A percentile compares a stretch with the other conserved stretches of the same genome.
Evolutionary conservation across 2,888 invertebrate genomes (phyloP).

Genomic region (Oconnorella tubifera): DNA sequence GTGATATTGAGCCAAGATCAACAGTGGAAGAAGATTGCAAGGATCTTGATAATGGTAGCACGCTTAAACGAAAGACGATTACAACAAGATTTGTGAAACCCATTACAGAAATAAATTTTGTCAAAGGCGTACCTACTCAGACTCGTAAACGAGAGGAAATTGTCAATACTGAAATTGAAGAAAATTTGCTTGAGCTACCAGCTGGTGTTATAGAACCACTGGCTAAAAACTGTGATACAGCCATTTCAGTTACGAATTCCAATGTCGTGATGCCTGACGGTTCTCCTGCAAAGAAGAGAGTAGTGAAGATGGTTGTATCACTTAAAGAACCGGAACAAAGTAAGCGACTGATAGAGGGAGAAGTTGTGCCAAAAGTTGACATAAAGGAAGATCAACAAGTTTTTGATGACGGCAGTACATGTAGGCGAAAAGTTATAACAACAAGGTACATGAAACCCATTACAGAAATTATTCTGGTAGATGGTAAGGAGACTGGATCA

Average conservation of each 20-base stretch:
- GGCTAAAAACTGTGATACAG: slow-evolving; percentile 16
- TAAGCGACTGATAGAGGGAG: slow-evolving; percentile 7
- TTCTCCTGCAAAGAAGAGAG: slow-evolving; percentile 10
- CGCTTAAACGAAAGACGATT: slow-evolving; percentile 9
- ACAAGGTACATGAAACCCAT: slow-evolving; percentile 18
- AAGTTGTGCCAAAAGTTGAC: slow-evolving; percentile 16
- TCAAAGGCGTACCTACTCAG: slow-evolving; percentile 5
- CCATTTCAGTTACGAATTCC: slow-evolving; percentile 5
- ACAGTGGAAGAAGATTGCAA: slow-evolving; percentile 14
- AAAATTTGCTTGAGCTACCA: slow-evolving; percentile 15
- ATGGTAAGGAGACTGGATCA: slow-evolving; percentile 12
- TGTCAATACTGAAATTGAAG: slow-evolving; percentile 15
- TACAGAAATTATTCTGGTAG: slow-evolving; percentile 7
- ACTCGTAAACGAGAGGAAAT: slow-evolving; percentile 9
- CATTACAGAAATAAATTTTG: slow-evolving; percentile 3
- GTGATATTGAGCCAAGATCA: slow-evolving; percentile 14
- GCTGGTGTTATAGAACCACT: slow-evolving; percentile 15
- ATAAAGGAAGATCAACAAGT: slow-evolving; percentile 18
- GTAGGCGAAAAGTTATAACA: slow-evolving; percentile 22
- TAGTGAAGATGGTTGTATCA: slow-evolving; percentile 13
- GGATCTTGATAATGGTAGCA: slow-evolving; percentile 11
- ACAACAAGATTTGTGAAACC: slow-evolving; percentile 13
- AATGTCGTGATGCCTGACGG: slow-evolving; percentile 15
- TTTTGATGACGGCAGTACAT: slow-evolving; percentile 16
- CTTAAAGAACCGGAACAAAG: slow-evolving; percentile 6